A percentile compares a stretch with the other conserved stretches of the same genome.
phyloP scores from a whole-genome alignment of 2,113 vertebrate species.

The Antechinus flavipes region DNA sequence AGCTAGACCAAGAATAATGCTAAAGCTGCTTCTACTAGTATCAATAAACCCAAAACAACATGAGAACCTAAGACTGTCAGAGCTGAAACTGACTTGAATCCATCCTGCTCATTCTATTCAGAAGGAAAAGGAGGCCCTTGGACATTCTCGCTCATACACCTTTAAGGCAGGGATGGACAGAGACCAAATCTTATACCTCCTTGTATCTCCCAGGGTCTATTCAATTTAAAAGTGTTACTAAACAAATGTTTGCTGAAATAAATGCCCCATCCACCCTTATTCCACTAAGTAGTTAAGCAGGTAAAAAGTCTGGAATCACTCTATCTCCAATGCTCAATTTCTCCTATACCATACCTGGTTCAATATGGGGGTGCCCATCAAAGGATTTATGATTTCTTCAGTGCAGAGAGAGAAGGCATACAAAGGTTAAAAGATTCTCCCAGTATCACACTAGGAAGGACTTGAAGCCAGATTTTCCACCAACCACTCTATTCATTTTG shows the following conservation, averaged over 20 bases:
- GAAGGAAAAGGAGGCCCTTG: neutral
- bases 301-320: neutral
- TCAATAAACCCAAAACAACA: conserved; percentile 17
- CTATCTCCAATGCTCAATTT: neutral
- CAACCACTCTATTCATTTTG: neutral
- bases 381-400: neutral
- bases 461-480: neutral
- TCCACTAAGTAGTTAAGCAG: neutral
- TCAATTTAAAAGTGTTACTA: neutral
- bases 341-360: neutral
- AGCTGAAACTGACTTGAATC: neutral
- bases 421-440: neutral
- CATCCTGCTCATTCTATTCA: neutral
- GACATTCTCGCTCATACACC: neutral
- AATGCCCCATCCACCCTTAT: neutral
- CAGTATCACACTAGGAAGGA: neutral
- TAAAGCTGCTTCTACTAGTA: conserved; percentile 1
- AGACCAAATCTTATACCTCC: neutral
- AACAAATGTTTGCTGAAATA: neutral
- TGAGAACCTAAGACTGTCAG: neutral
- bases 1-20: conserved; percentile 36
- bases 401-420: neutral
- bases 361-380: neutral
- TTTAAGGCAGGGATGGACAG: neutral
- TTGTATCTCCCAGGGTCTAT: neutral